Evolutionary conservation across 1,140 invertebrate species (phyloP).

Genomic region (Zaprionus gabonicus): DNA sequence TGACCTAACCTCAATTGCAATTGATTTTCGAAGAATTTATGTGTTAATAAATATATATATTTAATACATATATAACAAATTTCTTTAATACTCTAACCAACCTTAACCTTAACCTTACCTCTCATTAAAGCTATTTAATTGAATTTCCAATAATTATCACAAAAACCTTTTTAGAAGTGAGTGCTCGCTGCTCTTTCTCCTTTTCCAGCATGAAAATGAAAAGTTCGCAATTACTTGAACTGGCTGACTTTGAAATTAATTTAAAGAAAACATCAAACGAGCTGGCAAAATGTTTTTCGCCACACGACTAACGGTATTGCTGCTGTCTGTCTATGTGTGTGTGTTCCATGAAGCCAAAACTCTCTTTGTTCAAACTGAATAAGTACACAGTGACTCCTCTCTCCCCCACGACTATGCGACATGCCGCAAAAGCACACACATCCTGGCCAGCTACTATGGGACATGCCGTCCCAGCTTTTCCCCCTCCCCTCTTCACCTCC

Average conservation of each 20-base stretch:
- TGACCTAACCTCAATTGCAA: too few relatives aligned
- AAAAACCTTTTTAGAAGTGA: neutral
- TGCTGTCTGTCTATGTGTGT: constrained; percentile 15
- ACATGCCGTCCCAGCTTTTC: too few relatives aligned
- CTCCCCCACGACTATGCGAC: constrained; percentile 26
- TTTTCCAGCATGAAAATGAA: constrained; percentile 18
- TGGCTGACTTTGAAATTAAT: constrained; percentile 46
- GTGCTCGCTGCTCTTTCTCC: neutral
- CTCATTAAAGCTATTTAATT: neutral
- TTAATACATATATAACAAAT: too few relatives aligned
- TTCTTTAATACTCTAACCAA: too few relatives aligned
- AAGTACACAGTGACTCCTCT: neutral
- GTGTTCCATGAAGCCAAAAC: constrained; percentile 27
- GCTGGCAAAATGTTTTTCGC: constrained; percentile 6
- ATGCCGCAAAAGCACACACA: constrained; percentile 33
- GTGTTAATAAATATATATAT: too few relatives aligned
- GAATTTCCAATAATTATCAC: neutral
- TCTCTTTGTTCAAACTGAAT: constrained; percentile 31
- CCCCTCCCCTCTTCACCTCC: neutral
- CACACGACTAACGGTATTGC: constrained; percentile 11
- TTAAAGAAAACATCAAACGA: constrained; percentile 56
- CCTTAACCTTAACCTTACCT: too few relatives aligned
- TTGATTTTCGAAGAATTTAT: too few relatives aligned
- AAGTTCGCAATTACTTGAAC: constrained; percentile 33
- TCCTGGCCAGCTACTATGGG: constrained; percentile 11